A percentile compares a stretch with the other conserved stretches of the same genome.
These are phyloP conservation scores for Chalcosyrphus nemorum DNA, from an alignment of 2,888 invertebrate species.

Conservation along the genomic window DNA sequence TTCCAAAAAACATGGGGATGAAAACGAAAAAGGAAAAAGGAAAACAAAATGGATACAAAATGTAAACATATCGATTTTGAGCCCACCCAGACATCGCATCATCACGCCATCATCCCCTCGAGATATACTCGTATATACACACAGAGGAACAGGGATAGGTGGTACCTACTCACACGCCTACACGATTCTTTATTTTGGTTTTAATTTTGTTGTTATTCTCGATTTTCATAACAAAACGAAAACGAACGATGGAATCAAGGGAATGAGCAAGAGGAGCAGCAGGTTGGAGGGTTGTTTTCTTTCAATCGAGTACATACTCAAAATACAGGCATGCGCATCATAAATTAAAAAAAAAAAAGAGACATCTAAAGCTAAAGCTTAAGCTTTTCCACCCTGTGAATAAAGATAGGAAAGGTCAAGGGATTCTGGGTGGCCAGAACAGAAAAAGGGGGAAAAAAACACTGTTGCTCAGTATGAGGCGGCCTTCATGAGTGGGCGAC, in stretches of 20 bases:
- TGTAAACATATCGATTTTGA: slow-evolving; percentile 64
- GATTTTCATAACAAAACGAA: slow-evolving; percentile 64
- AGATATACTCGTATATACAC: slow-evolving; percentile 11
- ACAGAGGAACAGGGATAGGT: slow-evolving; percentile 58
- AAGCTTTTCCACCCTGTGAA: slow-evolving; percentile 22
- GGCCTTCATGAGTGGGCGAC: slow-evolving; percentile 10
- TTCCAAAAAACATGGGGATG: not conserved
- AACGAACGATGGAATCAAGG: slow-evolving; percentile 9
- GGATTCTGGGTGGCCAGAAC: not conserved
- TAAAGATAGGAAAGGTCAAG: slow-evolving; percentile 51
- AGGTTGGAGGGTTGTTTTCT: slow-evolving; percentile 22
- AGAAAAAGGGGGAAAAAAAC: not conserved
- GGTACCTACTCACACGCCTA: slow-evolving; percentile 28
- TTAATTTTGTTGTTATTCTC: slow-evolving; percentile 78
- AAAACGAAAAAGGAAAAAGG: not conserved
- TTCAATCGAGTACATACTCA: not conserved
- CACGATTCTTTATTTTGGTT: slow-evolving; percentile 60
- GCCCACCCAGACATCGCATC: slow-evolving; percentile 57
- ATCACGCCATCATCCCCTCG: slow-evolving; percentile 17
- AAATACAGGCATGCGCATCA: slow-evolving; percentile 18
- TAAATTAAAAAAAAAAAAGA: not conserved
- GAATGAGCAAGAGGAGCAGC: slow-evolving; percentile 19
- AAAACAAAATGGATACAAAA: slow-evolving; percentile 30
- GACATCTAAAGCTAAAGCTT: too few species aligned
- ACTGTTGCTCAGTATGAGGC: slow-evolving; percentile 18